Conservation (phyloP, 1,140 invertebrate species). For the Vanessa tameamea region DNA sequence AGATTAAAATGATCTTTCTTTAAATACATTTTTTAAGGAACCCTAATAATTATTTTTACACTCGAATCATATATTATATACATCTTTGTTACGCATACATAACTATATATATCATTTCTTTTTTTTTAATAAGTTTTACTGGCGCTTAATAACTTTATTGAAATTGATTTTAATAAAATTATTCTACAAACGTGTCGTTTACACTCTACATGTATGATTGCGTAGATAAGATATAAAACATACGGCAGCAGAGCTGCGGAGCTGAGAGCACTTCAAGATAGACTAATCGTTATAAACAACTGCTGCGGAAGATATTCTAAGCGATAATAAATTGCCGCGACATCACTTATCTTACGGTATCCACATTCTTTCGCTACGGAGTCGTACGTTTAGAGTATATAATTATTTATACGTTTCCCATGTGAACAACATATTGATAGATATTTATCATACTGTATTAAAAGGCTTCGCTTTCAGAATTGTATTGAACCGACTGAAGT, state of each 20-base stretch:
- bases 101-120: too few relatives aligned
- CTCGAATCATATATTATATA: too few relatives aligned
- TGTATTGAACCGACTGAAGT: not conserved
- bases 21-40: too few relatives aligned
- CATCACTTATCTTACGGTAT: conserved; percentile 20
- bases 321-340: conserved; percentile 24
- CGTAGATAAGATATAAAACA: not conserved
- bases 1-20: too few relatives aligned
- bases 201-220: not conserved
- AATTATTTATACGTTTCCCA: not conserved
- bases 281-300: conserved; percentile 27
- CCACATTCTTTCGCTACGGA: conserved; percentile 3
- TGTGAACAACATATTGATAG: conserved; percentile 15
- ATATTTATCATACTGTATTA: conserved; percentile 11
- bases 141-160: too few relatives aligned
- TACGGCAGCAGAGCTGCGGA: not conserved
- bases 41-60: too few relatives aligned
- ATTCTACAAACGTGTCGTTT: too few relatives aligned
- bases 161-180: too few relatives aligned
- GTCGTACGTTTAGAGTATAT: not conserved
- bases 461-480: not conserved
- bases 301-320: conserved; percentile 11
- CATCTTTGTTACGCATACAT: too few relatives aligned
- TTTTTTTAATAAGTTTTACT: too few relatives aligned
- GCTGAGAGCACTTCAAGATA: conserved; percentile 6